These are phyloP conservation scores for Pocota personata DNA, from an alignment of 2,888 invertebrate genomes.

Conservation along the genomic window DNA sequence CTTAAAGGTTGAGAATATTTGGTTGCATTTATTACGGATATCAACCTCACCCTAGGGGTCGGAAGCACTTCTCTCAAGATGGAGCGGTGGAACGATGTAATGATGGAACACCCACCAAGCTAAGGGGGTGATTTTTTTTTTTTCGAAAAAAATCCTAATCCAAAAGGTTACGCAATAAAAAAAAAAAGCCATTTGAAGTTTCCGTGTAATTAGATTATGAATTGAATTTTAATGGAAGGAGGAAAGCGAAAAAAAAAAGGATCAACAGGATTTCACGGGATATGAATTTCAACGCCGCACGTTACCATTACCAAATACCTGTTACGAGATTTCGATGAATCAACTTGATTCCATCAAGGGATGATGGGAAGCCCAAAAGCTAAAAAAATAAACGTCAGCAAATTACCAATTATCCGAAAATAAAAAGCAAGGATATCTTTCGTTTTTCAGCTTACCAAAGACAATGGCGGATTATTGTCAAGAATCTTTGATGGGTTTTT, in stretches of 20 bases:
- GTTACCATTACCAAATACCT: slow-evolving; percentile 56
- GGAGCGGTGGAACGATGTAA: slow-evolving; percentile 20
- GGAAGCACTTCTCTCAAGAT: slow-evolving; percentile 60
- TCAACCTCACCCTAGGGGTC: slow-evolving; percentile 65
- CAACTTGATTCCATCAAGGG: slow-evolving; percentile 21
- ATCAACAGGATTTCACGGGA: slow-evolving; percentile 73
- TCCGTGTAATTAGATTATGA: slow-evolving; percentile 73
- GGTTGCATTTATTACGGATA: slow-evolving; percentile 59
- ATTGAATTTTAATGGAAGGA: slow-evolving; percentile 67
- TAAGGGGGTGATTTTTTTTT: slow-evolving; percentile 20
- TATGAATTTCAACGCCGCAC: slow-evolving; percentile 62
- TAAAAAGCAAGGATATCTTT: slow-evolving; percentile 35
- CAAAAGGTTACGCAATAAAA: slow-evolving; percentile 72
- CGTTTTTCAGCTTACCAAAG: slow-evolving; percentile 23
- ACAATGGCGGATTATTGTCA: slow-evolving; percentile 61
- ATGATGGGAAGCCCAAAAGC: neutral
- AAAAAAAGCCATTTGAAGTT: slow-evolving; percentile 71
- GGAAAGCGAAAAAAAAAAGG: slow-evolving; percentile 50
- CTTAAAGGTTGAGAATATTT: slow-evolving; percentile 59
- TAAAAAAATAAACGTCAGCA: slow-evolving; percentile 63
- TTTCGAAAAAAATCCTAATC: slow-evolving; percentile 34
- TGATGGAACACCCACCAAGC: slow-evolving; percentile 44
- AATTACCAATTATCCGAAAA: slow-evolving; percentile 70
- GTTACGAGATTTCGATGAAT: slow-evolving; percentile 67
- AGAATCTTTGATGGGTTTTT: slow-evolving; percentile 60